Evolutionary conservation across 2,797 vertebrate genomes (phyloP).

Genomic region (Neopelma chrysocephalum): DNA sequence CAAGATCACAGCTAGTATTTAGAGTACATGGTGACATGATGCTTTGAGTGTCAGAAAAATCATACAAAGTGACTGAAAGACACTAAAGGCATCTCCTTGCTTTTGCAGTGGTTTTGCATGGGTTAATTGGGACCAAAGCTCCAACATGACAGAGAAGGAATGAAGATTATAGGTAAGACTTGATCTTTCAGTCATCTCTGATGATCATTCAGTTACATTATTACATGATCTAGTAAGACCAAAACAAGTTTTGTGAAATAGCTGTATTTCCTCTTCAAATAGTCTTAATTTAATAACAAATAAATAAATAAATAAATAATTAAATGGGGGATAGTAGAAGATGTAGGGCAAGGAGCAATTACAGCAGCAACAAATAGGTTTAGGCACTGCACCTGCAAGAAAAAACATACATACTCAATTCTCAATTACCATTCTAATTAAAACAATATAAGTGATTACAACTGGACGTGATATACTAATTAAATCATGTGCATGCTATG

Average conservation of each 20-base stretch:
- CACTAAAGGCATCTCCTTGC: not conserved
- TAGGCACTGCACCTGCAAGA: not conserved
- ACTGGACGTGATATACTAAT: constrained; percentile 5
- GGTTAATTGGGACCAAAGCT: not conserved
- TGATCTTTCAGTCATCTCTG: not conserved
- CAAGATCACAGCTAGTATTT: not conserved
- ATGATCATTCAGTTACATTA: not conserved
- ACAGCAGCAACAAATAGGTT: constrained; percentile 3
- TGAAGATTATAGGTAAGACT: not conserved
- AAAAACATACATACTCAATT: not conserved
- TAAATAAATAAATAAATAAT: not conserved
- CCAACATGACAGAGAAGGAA: not conserved
- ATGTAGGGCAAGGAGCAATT: not conserved
- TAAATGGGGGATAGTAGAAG: not conserved
- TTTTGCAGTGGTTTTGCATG: not conserved
- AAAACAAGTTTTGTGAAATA: not conserved
- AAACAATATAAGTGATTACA: not conserved
- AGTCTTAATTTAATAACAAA: not conserved
- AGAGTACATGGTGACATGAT: not conserved
- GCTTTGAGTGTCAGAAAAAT: not conserved
- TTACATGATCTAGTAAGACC: not conserved
- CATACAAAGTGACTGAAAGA: not conserved
- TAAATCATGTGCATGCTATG: not conserved
- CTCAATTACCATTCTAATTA: constrained; percentile 11
- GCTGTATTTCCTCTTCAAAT: not conserved